Evolutionary conservation across 2,113 vertebrate genomes (phyloP).

Genomic region (Accipiter virgatus): DNA sequence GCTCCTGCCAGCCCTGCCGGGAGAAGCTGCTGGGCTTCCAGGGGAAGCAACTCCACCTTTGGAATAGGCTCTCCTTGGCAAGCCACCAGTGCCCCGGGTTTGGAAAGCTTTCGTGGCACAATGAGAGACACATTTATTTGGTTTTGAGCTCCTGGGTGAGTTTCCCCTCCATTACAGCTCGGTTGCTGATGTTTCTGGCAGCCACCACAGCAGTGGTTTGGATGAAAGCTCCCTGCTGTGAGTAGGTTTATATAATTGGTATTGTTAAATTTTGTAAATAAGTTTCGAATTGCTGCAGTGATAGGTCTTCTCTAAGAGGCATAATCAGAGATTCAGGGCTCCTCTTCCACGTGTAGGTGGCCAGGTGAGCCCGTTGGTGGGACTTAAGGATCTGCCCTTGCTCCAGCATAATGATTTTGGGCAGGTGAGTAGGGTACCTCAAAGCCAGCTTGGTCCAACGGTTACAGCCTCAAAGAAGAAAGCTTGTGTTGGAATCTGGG

Average conservation of each 20-base stretch:
- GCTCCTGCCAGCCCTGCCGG: neutral
- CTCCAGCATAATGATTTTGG: neutral
- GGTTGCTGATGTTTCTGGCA: constrained; percentile 15
- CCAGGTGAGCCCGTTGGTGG: neutral
- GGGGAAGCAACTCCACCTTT: constrained; percentile 7
- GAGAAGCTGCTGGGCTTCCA: neutral
- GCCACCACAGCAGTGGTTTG: neutral
- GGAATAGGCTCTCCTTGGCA: neutral
- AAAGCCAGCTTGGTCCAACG: neutral
- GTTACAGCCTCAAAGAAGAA: neutral
- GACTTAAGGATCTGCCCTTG: neutral
- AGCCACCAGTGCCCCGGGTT: neutral
- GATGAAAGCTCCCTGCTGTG: constrained; percentile 37
- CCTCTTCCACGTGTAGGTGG: rapidly evolving
- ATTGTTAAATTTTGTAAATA: constrained; percentile 7
- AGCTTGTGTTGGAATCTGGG: neutral
- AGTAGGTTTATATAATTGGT: constrained; percentile 8
- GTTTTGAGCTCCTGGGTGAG: constrained; percentile 12
- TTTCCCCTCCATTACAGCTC: neutral
- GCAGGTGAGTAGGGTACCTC: neutral
- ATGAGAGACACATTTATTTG: neutral
- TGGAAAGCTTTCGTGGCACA: neutral
- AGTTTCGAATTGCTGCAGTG: neutral
- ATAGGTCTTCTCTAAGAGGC: neutral
- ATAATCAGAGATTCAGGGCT: neutral